Conservation (phyloP, 2,113 vertebrate genomes). For the Datnioides undecimradiatus region DNA sequence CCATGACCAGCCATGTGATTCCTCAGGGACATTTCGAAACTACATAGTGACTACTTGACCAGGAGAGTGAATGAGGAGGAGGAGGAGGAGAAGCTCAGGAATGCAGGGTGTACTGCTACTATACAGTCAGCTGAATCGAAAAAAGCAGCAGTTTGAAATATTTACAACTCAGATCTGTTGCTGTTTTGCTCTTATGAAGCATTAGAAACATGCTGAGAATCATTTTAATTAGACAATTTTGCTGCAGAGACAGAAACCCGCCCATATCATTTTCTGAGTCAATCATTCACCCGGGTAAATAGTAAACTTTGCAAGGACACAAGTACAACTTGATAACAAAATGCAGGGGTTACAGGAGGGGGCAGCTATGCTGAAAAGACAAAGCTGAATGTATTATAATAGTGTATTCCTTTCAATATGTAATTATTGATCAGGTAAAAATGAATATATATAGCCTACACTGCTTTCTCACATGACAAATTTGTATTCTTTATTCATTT, state of each 20-base stretch:
- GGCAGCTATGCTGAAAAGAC: background rate
- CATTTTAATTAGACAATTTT: background rate
- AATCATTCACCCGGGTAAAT: conserved; percentile 82
- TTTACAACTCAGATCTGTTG: background rate
- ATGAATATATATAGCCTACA: background rate
- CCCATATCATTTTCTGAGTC: conserved; percentile 50
- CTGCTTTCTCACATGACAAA: too few relatives aligned
- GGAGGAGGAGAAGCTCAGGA: conserved; percentile 54
- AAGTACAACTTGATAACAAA: conserved; percentile 76
- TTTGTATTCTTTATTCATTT: background rate
- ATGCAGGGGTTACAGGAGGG: background rate
- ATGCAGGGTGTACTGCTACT: conserved; percentile 37
- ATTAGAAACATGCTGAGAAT: background rate
- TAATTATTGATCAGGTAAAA: background rate
- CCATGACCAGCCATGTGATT: conserved; percentile 69
- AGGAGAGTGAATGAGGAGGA: conserved; percentile 28
- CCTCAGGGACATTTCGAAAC: conserved; percentile 59
- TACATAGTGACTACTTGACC: conserved; percentile 59
- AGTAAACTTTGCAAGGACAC: conserved; percentile 70
- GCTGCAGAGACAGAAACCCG: conserved; percentile 34
- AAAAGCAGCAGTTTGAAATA: background rate
- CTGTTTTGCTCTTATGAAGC: background rate
- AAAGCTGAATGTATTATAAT: background rate
- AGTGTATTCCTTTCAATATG: background rate
- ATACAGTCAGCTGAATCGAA: conserved; percentile 31